phyloP scores from a whole-genome alignment of 2,113 vertebrate genomes.

The Pomatorhinus ruficollis region DNA sequence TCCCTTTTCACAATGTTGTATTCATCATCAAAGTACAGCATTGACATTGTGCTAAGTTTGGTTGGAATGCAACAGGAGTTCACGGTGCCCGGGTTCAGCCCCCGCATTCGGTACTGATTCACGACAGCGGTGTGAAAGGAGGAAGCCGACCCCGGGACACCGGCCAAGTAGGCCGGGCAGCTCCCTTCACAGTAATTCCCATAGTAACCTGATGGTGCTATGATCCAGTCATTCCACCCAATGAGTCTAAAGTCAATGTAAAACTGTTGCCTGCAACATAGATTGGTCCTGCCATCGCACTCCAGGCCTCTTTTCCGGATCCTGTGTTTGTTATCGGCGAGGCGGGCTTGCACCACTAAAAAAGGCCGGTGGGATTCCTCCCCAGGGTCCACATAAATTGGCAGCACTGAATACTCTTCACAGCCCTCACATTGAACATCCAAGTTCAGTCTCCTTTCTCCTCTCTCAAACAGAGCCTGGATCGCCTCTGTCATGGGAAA shows the following conservation, averaged over 20 bases:
- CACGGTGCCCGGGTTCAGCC: slow-evolving; percentile 93
- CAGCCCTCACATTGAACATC: slow-evolving; percentile 93
- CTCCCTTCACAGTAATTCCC: slow-evolving; percentile 99
- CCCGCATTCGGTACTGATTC: slow-evolving; percentile 98
- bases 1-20: slow-evolving; percentile 99
- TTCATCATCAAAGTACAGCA: slow-evolving; percentile 99
- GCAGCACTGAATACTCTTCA: slow-evolving; percentile 83
- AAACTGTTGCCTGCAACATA: slow-evolving; percentile 98
- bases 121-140: slow-evolving; percentile 98
- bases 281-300: slow-evolving; percentile 92
- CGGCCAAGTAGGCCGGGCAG: slow-evolving; percentile 97
- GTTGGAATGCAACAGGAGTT: slow-evolving; percentile 99
- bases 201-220: slow-evolving; percentile 95
- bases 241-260: slow-evolving; percentile 99
- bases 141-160: slow-evolving; percentile 93
- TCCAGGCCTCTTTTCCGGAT: slow-evolving; percentile 97
- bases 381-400: slow-evolving; percentile 87
- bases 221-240: slow-evolving; percentile 99
- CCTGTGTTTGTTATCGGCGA: slow-evolving; percentile 91
- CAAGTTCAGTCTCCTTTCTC: slow-evolving; percentile 89
- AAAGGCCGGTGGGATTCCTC: slow-evolving; percentile 96
- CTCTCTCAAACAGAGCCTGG: slow-evolving; percentile 86
- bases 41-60: slow-evolving; percentile 99
- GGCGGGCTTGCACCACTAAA: slow-evolving; percentile 90
- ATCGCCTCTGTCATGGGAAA: slow-evolving; percentile 93